Conservation (phyloP, 2,888 invertebrate species). For the Xylota sylvarum region DNA sequence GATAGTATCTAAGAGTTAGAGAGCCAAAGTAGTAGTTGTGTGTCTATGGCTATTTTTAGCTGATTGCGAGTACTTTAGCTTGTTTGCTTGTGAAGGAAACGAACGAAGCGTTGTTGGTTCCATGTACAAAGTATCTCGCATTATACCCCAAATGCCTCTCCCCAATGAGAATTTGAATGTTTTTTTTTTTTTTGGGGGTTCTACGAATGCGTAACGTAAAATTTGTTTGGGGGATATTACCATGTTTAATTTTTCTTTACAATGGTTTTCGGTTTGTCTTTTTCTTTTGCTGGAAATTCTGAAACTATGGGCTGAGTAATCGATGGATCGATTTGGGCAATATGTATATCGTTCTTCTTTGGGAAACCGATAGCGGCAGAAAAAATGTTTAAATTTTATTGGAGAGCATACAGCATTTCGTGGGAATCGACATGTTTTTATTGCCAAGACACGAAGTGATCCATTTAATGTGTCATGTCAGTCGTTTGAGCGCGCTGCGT, state of each 20-base stretch:
- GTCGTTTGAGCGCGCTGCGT: conserved; percentile 7
- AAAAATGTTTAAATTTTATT: background rate
- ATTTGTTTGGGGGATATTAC: conserved; percentile 44
- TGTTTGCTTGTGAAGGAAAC: conserved; percentile 66
- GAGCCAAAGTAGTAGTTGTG: conserved; percentile 41
- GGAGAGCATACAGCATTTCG: background rate
- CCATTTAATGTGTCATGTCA: conserved; percentile 19
- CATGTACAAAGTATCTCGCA: conserved; percentile 56
- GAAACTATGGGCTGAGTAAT: background rate
- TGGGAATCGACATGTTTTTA: conserved; percentile 25
- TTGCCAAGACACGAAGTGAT: conserved; percentile 31
- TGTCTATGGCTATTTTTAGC: conserved; percentile 76
- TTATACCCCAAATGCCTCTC: conserved; percentile 12
- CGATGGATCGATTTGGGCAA: background rate
- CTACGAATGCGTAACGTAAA: conserved; percentile 61
- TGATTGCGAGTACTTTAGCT: conserved; percentile 74
- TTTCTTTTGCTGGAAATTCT: conserved; percentile 25
- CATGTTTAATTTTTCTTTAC: conserved; percentile 13
- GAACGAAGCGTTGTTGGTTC: conserved; percentile 54
- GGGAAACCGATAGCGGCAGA: background rate
- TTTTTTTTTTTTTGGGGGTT: conserved; percentile 3
- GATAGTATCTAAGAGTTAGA: conserved; percentile 51
- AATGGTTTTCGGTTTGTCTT: background rate
- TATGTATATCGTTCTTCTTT: background rate
- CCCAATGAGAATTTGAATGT: background rate